Conservation (phyloP, 2,113 vertebrate species). For the Nyctibius bracteatus region DNA sequence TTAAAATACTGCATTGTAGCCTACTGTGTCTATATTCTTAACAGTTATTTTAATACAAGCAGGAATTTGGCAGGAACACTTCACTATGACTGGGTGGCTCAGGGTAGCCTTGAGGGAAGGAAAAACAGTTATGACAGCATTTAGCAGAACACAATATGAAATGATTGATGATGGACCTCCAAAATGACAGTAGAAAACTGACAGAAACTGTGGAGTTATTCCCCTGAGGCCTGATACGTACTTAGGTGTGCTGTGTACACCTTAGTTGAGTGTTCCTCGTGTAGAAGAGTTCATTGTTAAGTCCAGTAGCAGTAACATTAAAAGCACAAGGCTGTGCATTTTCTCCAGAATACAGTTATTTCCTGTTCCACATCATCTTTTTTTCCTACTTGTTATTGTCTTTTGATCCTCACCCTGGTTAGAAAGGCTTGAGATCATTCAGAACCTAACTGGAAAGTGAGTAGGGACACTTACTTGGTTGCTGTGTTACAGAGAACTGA, state of each 20-base stretch:
- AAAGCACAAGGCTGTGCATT: neutral
- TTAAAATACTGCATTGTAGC: neutral
- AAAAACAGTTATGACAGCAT: neutral
- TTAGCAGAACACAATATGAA: neutral
- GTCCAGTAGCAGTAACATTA: neutral
- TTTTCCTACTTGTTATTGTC: neutral
- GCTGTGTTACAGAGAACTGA: neutral
- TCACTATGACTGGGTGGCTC: neutral
- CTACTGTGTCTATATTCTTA: neutral
- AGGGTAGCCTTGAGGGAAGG: neutral
- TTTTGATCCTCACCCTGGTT: neutral
- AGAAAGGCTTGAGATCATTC: neutral
- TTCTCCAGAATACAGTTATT: neutral
- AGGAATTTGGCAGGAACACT: neutral
- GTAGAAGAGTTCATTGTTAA: neutral
- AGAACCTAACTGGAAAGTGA: neutral
- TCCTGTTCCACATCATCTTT: neutral
- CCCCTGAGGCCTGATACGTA: neutral
- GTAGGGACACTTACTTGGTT: neutral
- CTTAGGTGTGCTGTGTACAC: neutral
- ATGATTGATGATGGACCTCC: neutral
- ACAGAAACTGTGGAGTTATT: neutral
- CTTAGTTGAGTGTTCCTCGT: neutral
- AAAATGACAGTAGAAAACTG: neutral
- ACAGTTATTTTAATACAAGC: neutral